phyloP scores from a whole-genome alignment of 2,888 invertebrate species.

The Plebejus anna region DNA sequence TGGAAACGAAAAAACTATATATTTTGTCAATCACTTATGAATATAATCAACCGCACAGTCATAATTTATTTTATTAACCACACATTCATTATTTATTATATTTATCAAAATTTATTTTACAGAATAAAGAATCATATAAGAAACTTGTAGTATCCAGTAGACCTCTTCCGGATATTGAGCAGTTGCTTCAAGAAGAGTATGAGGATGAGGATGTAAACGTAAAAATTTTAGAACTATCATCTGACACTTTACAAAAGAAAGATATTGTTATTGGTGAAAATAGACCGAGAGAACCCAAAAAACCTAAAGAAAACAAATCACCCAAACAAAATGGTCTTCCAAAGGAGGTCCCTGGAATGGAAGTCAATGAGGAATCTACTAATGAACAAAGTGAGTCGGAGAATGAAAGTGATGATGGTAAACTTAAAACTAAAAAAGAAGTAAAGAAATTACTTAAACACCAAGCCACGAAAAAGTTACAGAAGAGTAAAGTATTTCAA shows the following conservation, averaged over 20 bases:
- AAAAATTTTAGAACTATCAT: constrained; percentile 86
- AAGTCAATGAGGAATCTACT: constrained; percentile 53
- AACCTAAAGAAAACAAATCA: constrained; percentile 40
- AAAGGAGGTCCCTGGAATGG: constrained; percentile 62
- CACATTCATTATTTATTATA: background rate
- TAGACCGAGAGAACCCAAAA: constrained; percentile 61
- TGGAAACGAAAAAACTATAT: background rate
- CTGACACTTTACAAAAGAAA: constrained; percentile 84
- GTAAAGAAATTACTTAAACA: constrained; percentile 85
- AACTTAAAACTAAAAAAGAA: constrained; percentile 81
- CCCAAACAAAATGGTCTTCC: constrained; percentile 45
- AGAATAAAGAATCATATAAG: constrained; percentile 85
- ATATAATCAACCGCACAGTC: background rate
- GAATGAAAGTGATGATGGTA: constrained; percentile 50
- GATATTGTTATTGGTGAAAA: constrained; percentile 87
- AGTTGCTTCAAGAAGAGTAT: constrained; percentile 84
- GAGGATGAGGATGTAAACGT: constrained; percentile 89
- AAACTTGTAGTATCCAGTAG: constrained; percentile 86
- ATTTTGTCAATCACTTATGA: background rate
- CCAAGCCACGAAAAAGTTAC: constrained; percentile 85
- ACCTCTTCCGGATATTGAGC: constrained; percentile 84
- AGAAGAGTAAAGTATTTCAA: constrained; percentile 88
- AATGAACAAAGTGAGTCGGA: constrained; percentile 51
- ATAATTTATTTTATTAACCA: background rate
- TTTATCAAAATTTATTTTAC: constrained; percentile 40